Conservation (phyloP, 1,140 invertebrate species). For the Papilio polytes region DNA sequence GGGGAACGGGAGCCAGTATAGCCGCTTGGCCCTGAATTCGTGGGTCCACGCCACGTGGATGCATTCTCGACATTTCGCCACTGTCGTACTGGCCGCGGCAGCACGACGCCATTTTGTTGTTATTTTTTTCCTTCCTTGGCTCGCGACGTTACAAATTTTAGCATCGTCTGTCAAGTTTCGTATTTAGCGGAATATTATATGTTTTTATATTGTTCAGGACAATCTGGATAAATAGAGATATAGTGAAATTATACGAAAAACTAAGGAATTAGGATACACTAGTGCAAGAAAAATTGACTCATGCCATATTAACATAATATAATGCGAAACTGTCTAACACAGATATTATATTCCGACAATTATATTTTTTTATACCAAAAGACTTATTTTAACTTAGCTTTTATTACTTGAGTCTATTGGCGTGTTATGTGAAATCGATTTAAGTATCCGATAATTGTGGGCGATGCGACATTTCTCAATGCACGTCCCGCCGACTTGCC, state of each 20-base stretch:
- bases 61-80: conserved; percentile 73
- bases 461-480: conserved; percentile 30
- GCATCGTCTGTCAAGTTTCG: conserved; percentile 34
- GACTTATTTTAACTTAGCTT: neutral
- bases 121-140: conserved; percentile 69
- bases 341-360: neutral
- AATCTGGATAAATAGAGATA: too few relatives aligned
- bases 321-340: neutral
- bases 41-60: conserved; percentile 75
- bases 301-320: neutral
- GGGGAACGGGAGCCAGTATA: conserved; percentile 55
- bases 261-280: too few relatives aligned
- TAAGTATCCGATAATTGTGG: conserved; percentile 27
- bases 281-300: neutral
- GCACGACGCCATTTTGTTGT: conserved; percentile 60
- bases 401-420: neutral
- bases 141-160: conserved; percentile 57
- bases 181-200: neutral
- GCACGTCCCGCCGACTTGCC: conserved; percentile 45
- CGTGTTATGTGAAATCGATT: conserved; percentile 37
- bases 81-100: conserved; percentile 46
- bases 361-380: neutral
- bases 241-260: too few relatives aligned
- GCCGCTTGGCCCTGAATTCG: conserved; percentile 67
- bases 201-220: too few relatives aligned